These are phyloP conservation scores for Acromyrmex echinatior DNA, from an alignment of 1,140 invertebrate genomes.

Conservation along the genomic window DNA sequence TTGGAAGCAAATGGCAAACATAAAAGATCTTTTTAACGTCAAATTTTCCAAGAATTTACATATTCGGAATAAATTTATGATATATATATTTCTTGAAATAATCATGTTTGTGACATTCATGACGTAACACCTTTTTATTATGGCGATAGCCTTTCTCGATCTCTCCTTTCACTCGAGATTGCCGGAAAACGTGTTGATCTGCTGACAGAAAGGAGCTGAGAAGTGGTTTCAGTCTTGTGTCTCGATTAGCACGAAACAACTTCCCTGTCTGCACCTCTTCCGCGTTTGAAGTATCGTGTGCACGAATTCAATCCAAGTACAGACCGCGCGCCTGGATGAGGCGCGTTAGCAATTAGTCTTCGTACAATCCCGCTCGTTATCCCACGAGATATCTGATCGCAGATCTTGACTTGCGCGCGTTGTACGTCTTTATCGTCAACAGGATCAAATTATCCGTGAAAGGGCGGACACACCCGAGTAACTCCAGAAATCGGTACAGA, in stretches of 20 bases:
- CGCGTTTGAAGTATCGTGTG: constrained; percentile 68
- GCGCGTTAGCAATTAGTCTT: constrained; percentile 81
- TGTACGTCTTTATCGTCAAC: constrained; percentile 83
- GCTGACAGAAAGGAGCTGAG: constrained; percentile 8
- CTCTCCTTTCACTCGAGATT: constrained; percentile 56
- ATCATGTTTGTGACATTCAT: neutral
- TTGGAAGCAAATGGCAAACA: neutral
- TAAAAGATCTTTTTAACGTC: neutral
- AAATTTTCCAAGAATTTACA: neutral
- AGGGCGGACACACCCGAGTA: constrained; percentile 77
- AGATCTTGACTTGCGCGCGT: constrained; percentile 67
- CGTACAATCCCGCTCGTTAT: constrained; percentile 79
- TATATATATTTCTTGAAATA: too few relatives aligned
- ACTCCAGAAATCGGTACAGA: constrained; percentile 74
- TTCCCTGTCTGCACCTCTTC: constrained; percentile 64
- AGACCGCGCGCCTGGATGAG: constrained; percentile 63
- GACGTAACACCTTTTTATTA: constrained; percentile 32
- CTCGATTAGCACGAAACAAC: constrained; percentile 55
- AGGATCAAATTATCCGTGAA: constrained; percentile 82
- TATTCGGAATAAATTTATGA: neutral
- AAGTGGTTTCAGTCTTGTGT: neutral
- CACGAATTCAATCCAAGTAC: constrained; percentile 48
- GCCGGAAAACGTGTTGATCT: constrained; percentile 30
- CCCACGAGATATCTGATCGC: constrained; percentile 78
- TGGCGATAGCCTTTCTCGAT: neutral